Percentiles rank a stretch among this genome's conserved stretches.
These are phyloP conservation scores for Hippopotamyrus pictus DNA, from an alignment of 2,797 vertebrate species.

Conservation along the genomic window DNA sequence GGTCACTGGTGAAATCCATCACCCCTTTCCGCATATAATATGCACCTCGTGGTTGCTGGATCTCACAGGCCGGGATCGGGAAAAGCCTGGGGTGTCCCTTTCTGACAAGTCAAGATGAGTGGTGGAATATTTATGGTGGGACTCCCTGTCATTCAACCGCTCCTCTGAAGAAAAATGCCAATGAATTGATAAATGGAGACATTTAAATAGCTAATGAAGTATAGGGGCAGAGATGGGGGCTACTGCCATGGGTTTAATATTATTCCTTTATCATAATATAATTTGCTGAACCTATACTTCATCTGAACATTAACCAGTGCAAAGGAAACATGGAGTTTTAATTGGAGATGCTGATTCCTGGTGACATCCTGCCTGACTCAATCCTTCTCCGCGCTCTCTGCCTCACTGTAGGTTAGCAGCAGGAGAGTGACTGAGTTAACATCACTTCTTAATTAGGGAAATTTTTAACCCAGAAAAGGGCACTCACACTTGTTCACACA, in stretches of 20 bases:
- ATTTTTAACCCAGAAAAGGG: background rate
- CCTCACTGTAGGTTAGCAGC: background rate
- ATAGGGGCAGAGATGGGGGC: constrained; percentile 32
- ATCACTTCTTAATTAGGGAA: background rate
- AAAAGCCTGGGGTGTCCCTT: background rate
- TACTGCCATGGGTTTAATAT: constrained; percentile 25
- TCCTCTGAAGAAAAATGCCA: constrained; percentile 9
- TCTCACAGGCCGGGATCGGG: background rate
- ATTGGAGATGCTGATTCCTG: background rate
- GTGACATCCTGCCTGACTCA: background rate
- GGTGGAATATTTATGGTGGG: background rate
- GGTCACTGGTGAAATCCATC: background rate
- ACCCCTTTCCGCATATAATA: background rate
- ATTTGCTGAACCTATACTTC: constrained; percentile 30
- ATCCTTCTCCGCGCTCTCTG: too few relatives aligned
- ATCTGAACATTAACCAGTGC: constrained; percentile 36
- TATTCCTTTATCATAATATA: constrained; percentile 4
- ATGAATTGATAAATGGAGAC: constrained; percentile 32
- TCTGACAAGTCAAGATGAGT: background rate
- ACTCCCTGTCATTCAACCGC: background rate
- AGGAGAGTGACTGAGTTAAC: background rate
- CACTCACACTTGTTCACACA: background rate
- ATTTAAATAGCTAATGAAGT: constrained; percentile 40
- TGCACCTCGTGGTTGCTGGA: background rate
- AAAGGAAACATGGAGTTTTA: background rate